These are phyloP conservation scores for Gorsachius magnificus DNA, from an alignment of 2,797 vertebrate species.

Conservation along the genomic window DNA sequence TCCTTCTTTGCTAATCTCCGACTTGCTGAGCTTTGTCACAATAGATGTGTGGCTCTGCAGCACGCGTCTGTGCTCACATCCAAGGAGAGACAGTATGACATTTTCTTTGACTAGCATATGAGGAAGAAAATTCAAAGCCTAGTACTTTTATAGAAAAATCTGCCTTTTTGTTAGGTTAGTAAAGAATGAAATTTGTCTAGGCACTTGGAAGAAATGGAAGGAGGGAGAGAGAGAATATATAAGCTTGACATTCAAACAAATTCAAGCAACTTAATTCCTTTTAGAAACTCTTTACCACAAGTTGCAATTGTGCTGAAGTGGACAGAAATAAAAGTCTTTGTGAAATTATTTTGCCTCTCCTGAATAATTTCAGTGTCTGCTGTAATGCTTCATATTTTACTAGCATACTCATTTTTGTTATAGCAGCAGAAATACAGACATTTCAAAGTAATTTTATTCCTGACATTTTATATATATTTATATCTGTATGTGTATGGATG, in stretches of 20 bases:
- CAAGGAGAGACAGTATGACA: not conserved
- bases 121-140: not conserved
- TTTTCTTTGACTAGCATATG: not conserved
- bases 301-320: not conserved
- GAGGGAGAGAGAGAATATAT: not conserved
- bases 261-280: not conserved
- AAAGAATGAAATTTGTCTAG: not conserved
- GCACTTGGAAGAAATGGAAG: not conserved
- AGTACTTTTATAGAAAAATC: not conserved
- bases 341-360: not conserved
- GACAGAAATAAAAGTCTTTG: not conserved
- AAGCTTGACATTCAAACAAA: not conserved
- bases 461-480: not conserved
- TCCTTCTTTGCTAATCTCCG: not conserved
- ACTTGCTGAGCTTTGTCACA: not conserved
- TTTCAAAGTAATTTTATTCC: constrained; percentile 7
- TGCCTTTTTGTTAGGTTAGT: not conserved
- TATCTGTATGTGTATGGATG: not conserved
- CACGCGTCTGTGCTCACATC: not conserved
- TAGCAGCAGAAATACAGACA: not conserved
- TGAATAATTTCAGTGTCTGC: not conserved
- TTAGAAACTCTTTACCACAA: not conserved
- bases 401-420: not conserved
- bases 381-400: not conserved
- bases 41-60: not conserved